Base-by-base conservation (phyloP, 2,888 invertebrate genomes). In the Pegoplata infirma region DNA sequence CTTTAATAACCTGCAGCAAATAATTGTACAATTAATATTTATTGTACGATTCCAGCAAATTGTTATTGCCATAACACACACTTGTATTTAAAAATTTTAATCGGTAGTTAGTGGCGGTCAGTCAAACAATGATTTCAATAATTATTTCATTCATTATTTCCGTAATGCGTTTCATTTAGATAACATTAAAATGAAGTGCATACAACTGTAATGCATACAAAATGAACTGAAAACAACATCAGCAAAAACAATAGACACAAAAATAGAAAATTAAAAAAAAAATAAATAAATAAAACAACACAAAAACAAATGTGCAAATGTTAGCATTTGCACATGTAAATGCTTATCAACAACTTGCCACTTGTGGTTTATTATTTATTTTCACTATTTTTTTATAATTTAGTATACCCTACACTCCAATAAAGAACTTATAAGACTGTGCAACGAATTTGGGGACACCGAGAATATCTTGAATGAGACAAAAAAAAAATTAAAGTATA, bases 1-100 rank as follows among this genome's bases (percentile, higher is more conserved):
- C 67, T 63, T 67, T 72, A 63, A 72, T 77, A 77, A 77, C 72
- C 76, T 72, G 67, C 56, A 40, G 64, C 40, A 49, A 64, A 25
- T 5, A 56, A 49, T 28, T 58, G 16, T 49, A 36, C 12, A 49
- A 56, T 28, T 49, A 49, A 12, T 72, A 17, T 28, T 36, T 55
- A 46, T 5, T 23, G 12, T 12, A 36, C 28, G 12, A 8, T 36
- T 36, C 25, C 25, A 5, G 6, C 6, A 12, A 36, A 36, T 12
- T 6, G 36, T 1, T 36, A 32, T 12, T n/a, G n/a, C n/a, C n/a
- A n/a, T n/a, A n/a, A 32, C 0, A 5, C 2, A 17, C 17, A 25
- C 12, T n/a, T 36, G 19, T 56, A 3, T 36, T 28, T 51, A 8
- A 16, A 32, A 1, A 44, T 56, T 23, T 28, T 49, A 28, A 40